Percentiles rank a stretch among this genome's conserved stretches.
Evolutionary conservation across 2,797 vertebrate genomes (phyloP).

Genomic region (Mus spretus): DNA sequence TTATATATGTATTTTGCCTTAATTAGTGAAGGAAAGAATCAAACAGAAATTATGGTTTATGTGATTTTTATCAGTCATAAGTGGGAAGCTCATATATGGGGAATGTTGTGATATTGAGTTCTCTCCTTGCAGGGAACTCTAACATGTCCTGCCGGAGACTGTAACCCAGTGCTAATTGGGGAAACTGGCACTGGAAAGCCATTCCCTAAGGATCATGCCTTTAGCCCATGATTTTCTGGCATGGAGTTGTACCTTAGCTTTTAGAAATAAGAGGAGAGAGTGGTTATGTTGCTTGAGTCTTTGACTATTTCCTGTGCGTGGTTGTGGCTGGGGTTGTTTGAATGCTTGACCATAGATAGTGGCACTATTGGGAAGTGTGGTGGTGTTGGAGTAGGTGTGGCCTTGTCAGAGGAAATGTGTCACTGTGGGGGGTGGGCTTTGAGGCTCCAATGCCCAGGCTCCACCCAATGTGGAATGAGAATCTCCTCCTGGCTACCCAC

Average conservation of each 20-base stretch:
- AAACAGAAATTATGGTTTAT: background rate
- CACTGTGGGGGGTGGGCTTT: background rate
- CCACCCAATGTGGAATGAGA: background rate
- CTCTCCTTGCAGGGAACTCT: background rate
- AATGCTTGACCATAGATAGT: background rate
- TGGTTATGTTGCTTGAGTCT: background rate
- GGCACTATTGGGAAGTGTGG: too few relatives aligned
- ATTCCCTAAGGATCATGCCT: background rate
- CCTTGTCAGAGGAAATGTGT: background rate
- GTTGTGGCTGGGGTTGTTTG: background rate
- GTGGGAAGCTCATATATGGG: background rate
- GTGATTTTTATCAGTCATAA: background rate
- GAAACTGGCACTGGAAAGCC: background rate
- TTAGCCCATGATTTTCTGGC: background rate
- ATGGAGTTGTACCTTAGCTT: background rate
- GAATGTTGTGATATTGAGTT: background rate
- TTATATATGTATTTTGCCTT: background rate
- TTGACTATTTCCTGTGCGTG: background rate
- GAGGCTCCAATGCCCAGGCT: too few relatives aligned
- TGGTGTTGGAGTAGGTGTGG: too few relatives aligned
- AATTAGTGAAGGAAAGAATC: slow-evolving; percentile 12
- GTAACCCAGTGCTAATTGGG: background rate
- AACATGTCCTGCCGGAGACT: background rate
- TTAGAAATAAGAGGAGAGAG: too few relatives aligned
- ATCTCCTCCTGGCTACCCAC: background rate